Evolutionary conservation across 2,888 invertebrate genomes (phyloP).

Genomic region (Ischnus inquisitorius): DNA sequence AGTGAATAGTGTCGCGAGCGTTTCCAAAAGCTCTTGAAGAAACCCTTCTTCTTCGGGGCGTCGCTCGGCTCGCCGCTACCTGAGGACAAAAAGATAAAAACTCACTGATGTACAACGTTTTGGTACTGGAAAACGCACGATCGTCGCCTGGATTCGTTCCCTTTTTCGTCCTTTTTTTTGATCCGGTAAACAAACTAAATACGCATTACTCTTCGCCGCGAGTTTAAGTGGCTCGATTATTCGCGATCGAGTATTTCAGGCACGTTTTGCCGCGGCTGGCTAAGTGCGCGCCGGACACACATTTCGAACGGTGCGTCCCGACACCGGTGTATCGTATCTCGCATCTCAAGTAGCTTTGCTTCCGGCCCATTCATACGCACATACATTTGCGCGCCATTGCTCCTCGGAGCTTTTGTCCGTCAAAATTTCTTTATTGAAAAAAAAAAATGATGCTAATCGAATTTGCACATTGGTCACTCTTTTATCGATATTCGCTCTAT

Average conservation of each 20-base stretch:
- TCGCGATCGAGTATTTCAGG: slow-evolving; percentile 70
- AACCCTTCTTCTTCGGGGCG: slow-evolving; percentile 94
- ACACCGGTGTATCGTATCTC: slow-evolving; percentile 69
- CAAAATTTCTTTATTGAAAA: background rate
- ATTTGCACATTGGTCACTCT: too few species aligned
- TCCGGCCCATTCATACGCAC: slow-evolving; percentile 74
- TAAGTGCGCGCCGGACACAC: slow-evolving; percentile 33
- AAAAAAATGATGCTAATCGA: too few species aligned
- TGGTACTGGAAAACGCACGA: background rate
- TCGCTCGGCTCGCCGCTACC: slow-evolving; percentile 89
- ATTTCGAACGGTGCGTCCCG: slow-evolving; percentile 11
- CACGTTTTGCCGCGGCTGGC: slow-evolving; percentile 74
- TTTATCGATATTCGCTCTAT: too few species aligned
- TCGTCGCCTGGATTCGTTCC: background rate
- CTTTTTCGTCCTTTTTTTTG: background rate
- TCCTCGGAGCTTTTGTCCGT: slow-evolving; percentile 40
- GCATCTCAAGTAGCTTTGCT: slow-evolving; percentile 79
- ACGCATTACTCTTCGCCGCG: background rate
- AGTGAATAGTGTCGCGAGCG: slow-evolving; percentile 94
- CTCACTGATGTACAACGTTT: background rate
- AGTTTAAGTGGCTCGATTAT: background rate
- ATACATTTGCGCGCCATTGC: slow-evolving; percentile 56
- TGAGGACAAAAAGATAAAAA: slow-evolving; percentile 83
- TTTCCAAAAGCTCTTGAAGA: slow-evolving; percentile 96
- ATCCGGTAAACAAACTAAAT: background rate